Percentiles rank a stretch among this genome's conserved stretches.
phyloP scores from a whole-genome alignment of 2,888 invertebrate species.

The Tuberolachnus salignus region DNA sequence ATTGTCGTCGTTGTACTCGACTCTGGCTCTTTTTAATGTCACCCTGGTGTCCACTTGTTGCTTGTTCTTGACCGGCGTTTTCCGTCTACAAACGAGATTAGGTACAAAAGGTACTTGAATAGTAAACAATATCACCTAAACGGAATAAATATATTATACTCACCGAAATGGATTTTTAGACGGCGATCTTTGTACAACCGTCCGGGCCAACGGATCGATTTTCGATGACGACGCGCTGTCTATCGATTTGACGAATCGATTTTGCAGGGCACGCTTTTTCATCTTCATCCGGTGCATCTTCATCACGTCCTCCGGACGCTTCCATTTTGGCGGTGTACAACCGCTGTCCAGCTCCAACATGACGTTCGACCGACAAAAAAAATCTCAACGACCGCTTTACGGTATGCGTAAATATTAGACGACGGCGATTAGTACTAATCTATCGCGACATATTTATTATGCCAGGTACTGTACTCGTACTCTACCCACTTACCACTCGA shows the following conservation, averaged over 20 bases:
- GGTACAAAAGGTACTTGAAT: background rate
- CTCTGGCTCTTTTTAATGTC: conserved; percentile 13
- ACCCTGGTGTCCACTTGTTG: background rate
- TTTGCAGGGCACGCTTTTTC: conserved; percentile 79
- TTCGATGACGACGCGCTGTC: background rate
- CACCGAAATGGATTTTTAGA: conserved; percentile 59
- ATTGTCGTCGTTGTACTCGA: conserved; percentile 38
- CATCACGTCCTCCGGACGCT: conserved; percentile 70
- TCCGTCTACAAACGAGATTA: conserved; percentile 11
- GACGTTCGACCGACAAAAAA: background rate
- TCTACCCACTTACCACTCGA: too few species aligned
- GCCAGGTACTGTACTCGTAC: too few species aligned
- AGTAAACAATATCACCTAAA: background rate
- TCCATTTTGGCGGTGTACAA: conserved; percentile 64
- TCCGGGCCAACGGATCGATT: background rate
- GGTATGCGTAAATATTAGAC: background rate
- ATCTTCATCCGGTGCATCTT: conserved; percentile 77
- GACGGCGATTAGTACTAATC: too few species aligned
- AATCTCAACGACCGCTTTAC: background rate
- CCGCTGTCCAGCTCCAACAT: conserved; percentile 52
- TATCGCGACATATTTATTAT: too few species aligned
- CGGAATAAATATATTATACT: background rate
- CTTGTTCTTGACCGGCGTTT: conserved; percentile 47
- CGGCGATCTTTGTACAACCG: conserved; percentile 26
- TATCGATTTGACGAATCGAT: conserved; percentile 65